Base-by-base conservation (phyloP, 2,888 invertebrate genomes). In the Nineta flava region DNA sequence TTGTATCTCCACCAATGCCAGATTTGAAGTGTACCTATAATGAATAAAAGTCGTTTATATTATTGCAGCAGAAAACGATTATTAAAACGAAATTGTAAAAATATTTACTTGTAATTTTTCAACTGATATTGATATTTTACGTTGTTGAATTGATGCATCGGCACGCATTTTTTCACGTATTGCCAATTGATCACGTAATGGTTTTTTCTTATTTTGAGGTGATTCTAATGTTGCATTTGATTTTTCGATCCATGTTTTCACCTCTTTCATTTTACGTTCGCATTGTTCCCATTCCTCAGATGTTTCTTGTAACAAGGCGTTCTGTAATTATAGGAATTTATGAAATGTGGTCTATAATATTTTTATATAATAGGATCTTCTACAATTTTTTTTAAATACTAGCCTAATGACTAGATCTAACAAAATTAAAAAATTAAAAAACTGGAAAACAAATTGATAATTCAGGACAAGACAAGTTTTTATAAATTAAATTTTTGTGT, bases 281-380 rank as follows among this genome's bases (percentile, higher is more conserved):
- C 92, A 94, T 66, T 94, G 87, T 64, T 93, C 92, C 90, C 94
- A 94, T 71, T 94, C 93, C 65, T 93, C 92, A 46, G 87, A 83
- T 48, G 91, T 81, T 70, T 94, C 94, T 75, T 88, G 87, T 52
- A 94, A 74, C 57, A 91, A 70, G 44, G 87, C 84, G 63, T 86
- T 85, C 90, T 90, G 68, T 54, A 75, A 74, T 56, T 56, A 51
- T 51, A 53, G 47, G 34, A 13, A 44, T 9, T 9, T 7, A 16
- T 19, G 15, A 44, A 6, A 47, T 9, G n/a, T 17, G 13, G n/a
- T 49, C 13, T 19, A 34, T n/a, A 13, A 48, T 38, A 17, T 47
- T 19, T 35, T 47, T 35, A 51, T 32, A 9, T 45, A 9, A 13
- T 12, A 9, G 47, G 48, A n/a, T 9, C 9, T 9, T 12, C 7